Base-by-base conservation (phyloP, 2,113 vertebrate genomes). In the Salvelinus fontinalis region DNA sequence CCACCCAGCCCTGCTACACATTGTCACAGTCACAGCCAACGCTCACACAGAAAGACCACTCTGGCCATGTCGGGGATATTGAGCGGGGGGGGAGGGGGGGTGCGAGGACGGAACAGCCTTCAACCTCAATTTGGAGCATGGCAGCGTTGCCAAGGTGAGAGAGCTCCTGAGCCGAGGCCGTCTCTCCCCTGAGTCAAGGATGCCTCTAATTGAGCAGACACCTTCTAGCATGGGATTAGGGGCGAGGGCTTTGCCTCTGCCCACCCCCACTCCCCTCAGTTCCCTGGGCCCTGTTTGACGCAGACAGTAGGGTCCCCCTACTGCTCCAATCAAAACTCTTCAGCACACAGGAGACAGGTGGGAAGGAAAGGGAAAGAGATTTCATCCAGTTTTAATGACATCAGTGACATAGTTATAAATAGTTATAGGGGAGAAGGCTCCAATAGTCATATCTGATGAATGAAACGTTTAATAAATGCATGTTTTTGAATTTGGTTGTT, bases 371-470 rank as follows among this genome's bases (percentile, higher is more conserved):
- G 34, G 31, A 70, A 72, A 67, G 34, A 57, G 27, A 64, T 71
- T 78, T 79, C 48, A 74, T 76, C 59, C 66, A 74, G 51, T 69
- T 83, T 75, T 69, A 77, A 79, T 74, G 73, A 76, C 75, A 73
- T 73, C 59, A 69, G 66, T 70, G 71, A 78, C 62, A 81, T 59
- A 16, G 18, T 74, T 57, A 18, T 16, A 54, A 14, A 34, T 34
- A 34, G 34, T 34, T 44, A 44, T 11, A 44, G 11, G 54, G 18
- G 54, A 20, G 54, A 57, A 6, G 1, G 18, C 54, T 57, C 54
- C 54, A 20, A 57, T 57, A 22, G n/a, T 62, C 59, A 8, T 16
- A 22, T 22, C 20, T 22, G 59, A 24, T 62, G 59, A 62, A n/a
- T 29, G 65, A 5, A 44, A 14, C 26, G 12, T 18, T 24, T 2